phyloP scores from a whole-genome alignment of 2,797 vertebrate genomes.

The Tolypeutes matacus region DNA sequence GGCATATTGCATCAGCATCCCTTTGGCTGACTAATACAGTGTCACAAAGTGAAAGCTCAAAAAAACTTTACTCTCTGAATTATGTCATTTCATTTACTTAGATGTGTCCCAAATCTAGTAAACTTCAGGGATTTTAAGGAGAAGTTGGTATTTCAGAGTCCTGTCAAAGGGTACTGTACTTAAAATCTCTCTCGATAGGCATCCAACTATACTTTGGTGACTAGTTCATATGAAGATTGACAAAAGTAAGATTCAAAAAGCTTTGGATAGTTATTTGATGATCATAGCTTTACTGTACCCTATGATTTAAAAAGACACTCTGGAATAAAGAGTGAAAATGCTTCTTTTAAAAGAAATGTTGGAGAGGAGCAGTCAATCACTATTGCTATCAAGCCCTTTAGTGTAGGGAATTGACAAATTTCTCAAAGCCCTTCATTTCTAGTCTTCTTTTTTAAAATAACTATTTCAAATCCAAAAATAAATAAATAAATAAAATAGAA shows the following conservation, averaged over 20 bases:
- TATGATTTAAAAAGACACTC: neutral
- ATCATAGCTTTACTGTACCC: neutral
- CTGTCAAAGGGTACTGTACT: neutral
- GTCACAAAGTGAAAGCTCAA: neutral
- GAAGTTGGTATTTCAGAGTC: neutral
- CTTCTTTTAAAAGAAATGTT: neutral
- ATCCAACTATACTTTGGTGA: neutral
- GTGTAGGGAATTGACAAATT: neutral
- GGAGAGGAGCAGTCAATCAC: neutral
- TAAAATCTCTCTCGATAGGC: neutral
- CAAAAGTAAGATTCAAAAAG: constrained; percentile 9
- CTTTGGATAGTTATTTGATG: neutral
- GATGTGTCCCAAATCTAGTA: constrained; percentile 3
- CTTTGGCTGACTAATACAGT: no score
- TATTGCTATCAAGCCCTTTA: neutral
- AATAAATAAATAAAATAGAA: no score
- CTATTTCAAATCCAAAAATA: no score
- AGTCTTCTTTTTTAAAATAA: neutral
- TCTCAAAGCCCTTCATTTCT: neutral
- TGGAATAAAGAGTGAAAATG: neutral
- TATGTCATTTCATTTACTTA: neutral
- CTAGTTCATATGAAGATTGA: neutral
- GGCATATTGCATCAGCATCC: no score
- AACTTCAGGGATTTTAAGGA: neutral
- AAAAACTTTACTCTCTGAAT: neutral